Base-by-base conservation (phyloP, 2,888 invertebrate species). In the Gasteruption jaculator region DNA sequence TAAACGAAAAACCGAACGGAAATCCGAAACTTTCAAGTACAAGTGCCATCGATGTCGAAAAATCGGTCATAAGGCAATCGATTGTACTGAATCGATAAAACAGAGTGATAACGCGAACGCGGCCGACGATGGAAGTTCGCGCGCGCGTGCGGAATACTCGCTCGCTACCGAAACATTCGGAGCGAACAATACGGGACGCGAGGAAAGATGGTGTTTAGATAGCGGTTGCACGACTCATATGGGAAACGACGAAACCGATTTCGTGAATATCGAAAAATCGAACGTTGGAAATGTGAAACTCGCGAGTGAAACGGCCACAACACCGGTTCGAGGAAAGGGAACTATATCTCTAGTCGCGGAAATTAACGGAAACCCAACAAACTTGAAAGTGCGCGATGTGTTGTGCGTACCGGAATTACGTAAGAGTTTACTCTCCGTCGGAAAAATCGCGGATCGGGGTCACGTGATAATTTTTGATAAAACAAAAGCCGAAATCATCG, bases 191-290 rank as follows among this genome's bases (percentile, higher is more conserved):
- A 22, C 19, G 4, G n/a, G 14, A 7, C 22, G 12, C n/a, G 25
- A 18, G 20, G 19, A 31, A 21, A 21, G 29, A 19, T 50, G 45
- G 47, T 45, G 50, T 19, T 22, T 50, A 3, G 45, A 50, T 29
- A 50, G 49, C 11, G 44, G 49, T 2, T 44, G 45, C 24, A 45
- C 48, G 4, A 25, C 43, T 20, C 50, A 50, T 20, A 12, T 50
- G 30, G 43, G 49, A 14, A 41, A 41, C n/a, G 16, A 29, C 22
- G n/a, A 24, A 11, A 19, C 36, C 4, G 25, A 39, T n/a, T 50
- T 48, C 37, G 41, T 37, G 11, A 25, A 27, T 29, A 35, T 35
- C 25, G 40, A 35, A 5, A 40, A 40, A 20, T 19, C 16, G 12
- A 3, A 36, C 20, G 8, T 18, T 4, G 39, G 42, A 11, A 43